Evolutionary conservation across 2,113 vertebrate species (phyloP), one percentile per base, ranked within the genome.

Genomic region (Todiramphus chloris): DNA sequence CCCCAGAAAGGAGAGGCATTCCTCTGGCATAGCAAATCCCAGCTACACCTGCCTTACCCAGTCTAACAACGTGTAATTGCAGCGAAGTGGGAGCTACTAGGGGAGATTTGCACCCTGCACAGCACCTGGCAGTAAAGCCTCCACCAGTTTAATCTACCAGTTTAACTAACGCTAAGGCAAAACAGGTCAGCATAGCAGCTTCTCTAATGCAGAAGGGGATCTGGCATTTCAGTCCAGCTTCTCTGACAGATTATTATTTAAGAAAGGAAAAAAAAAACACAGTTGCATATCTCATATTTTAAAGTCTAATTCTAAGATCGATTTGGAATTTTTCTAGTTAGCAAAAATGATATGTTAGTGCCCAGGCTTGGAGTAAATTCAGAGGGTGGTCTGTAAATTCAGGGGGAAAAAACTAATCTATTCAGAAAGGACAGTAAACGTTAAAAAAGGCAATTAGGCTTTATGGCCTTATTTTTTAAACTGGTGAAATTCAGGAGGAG

Each of bases 371-470:
- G 43, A 77, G 63, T 44, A 82, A 84, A 58, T 44, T 80, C 37
- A 59, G 62, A 68, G 46, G 39, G 25, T 41, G 31, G 31, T 9
- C 31, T 73, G 9, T 66, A 66, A 50, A 51, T 46, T 50, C 5
- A n/a, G 13, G 33, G 5, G 0, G 2, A 15, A 21, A 48, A 48
- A 48, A 37, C 3, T 1, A 41, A 33, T 17, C 16, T 58, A n/a
- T 55, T 83, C 60, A 55, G 35, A 75, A 70, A 6, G 39, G 20
- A 68, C 24, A 39, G 4, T 16, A 74, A 74, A 50, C 4, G 48
- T 31, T 58, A 77, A 88, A 77, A 51, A 51, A 51, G 12, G 16
- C 41, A 75, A 41, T 27, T 78, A 19, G 11, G 70, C 28, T 70
- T 46, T 25, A 48, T 53, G 24, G 19, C 2, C n/a, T 58, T 48